Conservation (phyloP, 2,113 vertebrate species). For the Leptosomus discolor region DNA sequence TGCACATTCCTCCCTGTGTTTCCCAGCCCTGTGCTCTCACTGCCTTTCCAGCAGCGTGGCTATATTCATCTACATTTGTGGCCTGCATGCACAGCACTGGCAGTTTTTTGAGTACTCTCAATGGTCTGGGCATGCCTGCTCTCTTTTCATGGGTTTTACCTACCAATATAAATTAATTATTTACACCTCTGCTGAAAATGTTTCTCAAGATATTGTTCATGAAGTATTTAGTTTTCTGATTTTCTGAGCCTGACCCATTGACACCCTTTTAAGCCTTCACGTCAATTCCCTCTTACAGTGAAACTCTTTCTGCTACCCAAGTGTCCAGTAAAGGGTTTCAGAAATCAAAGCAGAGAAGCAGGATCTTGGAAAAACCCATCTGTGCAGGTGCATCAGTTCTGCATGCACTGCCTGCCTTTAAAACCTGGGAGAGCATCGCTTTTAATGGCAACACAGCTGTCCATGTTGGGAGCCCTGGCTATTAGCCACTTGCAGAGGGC, state of each 20-base stretch:
- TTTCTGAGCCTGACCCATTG: background rate
- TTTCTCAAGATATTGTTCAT: background rate
- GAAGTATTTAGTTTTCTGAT: background rate
- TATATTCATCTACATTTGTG: background rate
- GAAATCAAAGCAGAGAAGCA: background rate
- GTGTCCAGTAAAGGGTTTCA: background rate
- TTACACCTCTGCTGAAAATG: background rate
- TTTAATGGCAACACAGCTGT: background rate
- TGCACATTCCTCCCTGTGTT: background rate
- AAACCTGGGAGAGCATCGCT: background rate
- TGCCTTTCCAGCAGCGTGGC: background rate
- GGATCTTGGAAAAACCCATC: background rate
- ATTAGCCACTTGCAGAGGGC: no score
- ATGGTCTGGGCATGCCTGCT: background rate
- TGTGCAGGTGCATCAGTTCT: background rate
- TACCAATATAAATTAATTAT: background rate
- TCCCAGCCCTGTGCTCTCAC: background rate
- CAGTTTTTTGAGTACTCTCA: no score
- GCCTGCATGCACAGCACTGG: background rate
- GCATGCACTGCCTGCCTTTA: background rate
- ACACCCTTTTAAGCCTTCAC: background rate
- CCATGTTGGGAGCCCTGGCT: background rate
- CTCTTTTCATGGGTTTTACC: background rate
- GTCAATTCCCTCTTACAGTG: background rate
- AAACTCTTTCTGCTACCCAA: background rate